Percentiles rank a stretch among this genome's conserved stretches.
Conservation (phyloP, 30 jellyfish, hydroid and myxozoan species). For the Cassiopea andromeda region DNA sequence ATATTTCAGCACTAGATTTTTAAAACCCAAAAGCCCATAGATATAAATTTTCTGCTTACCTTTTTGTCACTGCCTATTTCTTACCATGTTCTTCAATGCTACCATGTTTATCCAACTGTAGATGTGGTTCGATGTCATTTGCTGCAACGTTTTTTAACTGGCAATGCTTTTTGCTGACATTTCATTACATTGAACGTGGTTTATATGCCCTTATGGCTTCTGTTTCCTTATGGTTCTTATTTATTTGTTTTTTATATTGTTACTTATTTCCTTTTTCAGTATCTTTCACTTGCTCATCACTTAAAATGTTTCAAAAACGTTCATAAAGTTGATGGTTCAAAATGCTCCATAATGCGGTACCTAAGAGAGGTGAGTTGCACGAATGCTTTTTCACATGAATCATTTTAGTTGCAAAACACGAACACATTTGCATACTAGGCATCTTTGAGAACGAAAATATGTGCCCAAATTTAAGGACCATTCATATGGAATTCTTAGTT, state of each 20-base stretch:
- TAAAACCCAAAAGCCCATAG: no score
- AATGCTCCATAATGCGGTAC: conserved; percentile 73
- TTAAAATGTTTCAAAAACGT: conserved; percentile 59
- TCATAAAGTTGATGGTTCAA: conserved; percentile 82
- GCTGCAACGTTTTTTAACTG: no score
- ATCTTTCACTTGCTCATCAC: background rate
- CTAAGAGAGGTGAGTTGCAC: conserved; percentile 57
- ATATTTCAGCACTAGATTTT: no score
- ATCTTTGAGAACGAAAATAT: background rate
- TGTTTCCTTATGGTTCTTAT: background rate
- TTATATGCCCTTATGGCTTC: no score
- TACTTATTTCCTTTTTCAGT: background rate
- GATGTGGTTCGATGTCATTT: no score
- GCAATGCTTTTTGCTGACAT: no score
- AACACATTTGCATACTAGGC: background rate
- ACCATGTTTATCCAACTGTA: no score
- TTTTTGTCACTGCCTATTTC: no score
- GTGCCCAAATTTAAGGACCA: background rate
- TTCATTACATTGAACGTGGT: no score
- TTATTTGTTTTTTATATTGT: no score
- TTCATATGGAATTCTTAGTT: background rate
- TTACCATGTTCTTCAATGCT: no score
- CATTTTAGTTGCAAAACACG: background rate
- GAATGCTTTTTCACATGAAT: background rate
- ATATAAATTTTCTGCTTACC: no score